Evolutionary conservation across 2,888 invertebrate genomes (phyloP).

Genomic region (Deilephila porcellus): DNA sequence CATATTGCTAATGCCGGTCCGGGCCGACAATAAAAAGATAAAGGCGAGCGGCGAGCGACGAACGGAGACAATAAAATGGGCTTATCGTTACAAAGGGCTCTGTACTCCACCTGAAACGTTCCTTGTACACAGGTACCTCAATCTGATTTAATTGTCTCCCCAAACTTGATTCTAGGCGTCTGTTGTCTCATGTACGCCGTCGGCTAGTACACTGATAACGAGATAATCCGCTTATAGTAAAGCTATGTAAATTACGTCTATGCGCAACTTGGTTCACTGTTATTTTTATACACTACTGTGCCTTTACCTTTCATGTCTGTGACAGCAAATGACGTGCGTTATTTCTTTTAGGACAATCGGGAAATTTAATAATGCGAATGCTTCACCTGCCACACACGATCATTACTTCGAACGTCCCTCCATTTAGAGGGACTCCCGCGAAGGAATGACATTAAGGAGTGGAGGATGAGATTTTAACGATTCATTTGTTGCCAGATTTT

Average conservation of each 20-base stretch:
- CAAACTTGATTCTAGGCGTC: slow-evolving; percentile 32
- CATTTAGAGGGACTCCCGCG: slow-evolving; percentile 53
- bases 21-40: slow-evolving; percentile 72
- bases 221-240: slow-evolving; percentile 33
- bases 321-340: background rate
- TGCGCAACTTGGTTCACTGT: background rate
- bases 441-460: slow-evolving; percentile 54
- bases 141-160: slow-evolving; percentile 52
- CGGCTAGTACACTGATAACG: slow-evolving; percentile 13
- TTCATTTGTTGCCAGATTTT: slow-evolving; percentile 53
- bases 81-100: slow-evolving; percentile 67
- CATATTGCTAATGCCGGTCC: slow-evolving; percentile 70
- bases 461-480: slow-evolving; percentile 62
- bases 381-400: slow-evolving; percentile 43
- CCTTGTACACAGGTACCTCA: slow-evolving; percentile 46
- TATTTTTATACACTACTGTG: background rate
- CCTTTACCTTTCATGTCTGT: background rate
- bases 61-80: slow-evolving; percentile 71
- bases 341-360: background rate
- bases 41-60: slow-evolving; percentile 61
- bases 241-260: background rate
- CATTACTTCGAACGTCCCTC: slow-evolving; percentile 55
- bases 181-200: slow-evolving; percentile 6
- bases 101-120: slow-evolving; percentile 57
- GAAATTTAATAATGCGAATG: slow-evolving; percentile 26